Percentiles rank a stretch among this genome's conserved stretches.
Conservation (phyloP, 2,888 invertebrate species). For the Pterostichus niger region DNA sequence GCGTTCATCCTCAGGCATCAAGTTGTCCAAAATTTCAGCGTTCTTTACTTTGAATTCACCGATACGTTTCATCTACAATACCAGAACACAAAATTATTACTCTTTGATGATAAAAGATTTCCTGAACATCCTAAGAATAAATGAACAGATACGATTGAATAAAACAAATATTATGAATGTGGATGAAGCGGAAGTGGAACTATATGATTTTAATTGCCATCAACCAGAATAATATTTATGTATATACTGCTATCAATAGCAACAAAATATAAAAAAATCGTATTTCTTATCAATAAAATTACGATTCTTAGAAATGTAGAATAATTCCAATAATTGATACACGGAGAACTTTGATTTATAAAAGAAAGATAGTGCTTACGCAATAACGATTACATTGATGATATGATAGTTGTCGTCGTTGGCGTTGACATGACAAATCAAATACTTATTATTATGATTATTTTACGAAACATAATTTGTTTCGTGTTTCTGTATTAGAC, state of each 20-base stretch:
- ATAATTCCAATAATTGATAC: not conserved
- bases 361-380: not conserved
- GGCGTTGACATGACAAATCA: not conserved
- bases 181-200: too few species aligned
- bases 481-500: not conserved
- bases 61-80: constrained; percentile 85
- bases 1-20: constrained; percentile 85
- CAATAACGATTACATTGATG: not conserved
- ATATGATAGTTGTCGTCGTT: not conserved
- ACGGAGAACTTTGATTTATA: not conserved
- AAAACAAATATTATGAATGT: too few species aligned
- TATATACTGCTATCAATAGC: too few species aligned
- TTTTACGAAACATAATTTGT: not conserved
- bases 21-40: constrained; percentile 81
- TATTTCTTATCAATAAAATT: too few species aligned
- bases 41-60: constrained; percentile 88
- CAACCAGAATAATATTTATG: too few species aligned
- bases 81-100: not conserved
- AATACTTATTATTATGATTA: not conserved
- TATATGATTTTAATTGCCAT: too few species aligned
- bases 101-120: not conserved
- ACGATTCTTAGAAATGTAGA: not conserved
- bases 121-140: too few species aligned
- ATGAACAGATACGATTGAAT: too few species aligned
- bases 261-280: too few species aligned